These are phyloP conservation scores for Microctenopoma stevenorrisi DNA, from an alignment of 2,797 vertebrate genomes.

Conservation along the genomic window DNA sequence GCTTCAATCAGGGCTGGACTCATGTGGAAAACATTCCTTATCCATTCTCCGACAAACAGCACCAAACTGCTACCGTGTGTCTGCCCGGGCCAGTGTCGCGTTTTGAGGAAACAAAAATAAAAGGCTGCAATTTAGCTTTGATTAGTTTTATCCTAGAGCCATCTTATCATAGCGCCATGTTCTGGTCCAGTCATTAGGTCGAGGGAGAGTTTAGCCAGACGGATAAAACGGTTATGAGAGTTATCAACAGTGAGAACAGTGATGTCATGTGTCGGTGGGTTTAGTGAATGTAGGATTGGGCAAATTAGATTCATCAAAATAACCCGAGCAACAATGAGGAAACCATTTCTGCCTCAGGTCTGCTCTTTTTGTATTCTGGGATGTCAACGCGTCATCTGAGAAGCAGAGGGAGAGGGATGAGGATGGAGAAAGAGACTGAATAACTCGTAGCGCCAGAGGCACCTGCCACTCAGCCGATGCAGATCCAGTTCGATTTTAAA, in stretches of 20 bases:
- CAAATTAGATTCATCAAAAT: constrained; percentile 33
- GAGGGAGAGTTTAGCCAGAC: constrained; percentile 36
- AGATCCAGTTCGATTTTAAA: constrained; percentile 71
- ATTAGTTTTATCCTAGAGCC: constrained; percentile 72
- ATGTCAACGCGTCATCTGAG: constrained; percentile 43
- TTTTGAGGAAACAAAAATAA: constrained; percentile 53
- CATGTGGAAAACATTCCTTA: constrained; percentile 84
- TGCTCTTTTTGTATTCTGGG: constrained; percentile 29
- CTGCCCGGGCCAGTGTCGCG: constrained; percentile 22
- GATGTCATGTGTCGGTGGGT: constrained; percentile 27
- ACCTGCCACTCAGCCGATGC: constrained; percentile 67
- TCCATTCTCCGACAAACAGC: constrained; percentile 51
- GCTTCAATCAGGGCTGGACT: constrained; percentile 45
- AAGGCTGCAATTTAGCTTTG: constrained; percentile 63
- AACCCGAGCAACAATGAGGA: constrained; percentile 7
- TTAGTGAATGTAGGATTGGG: constrained; percentile 27
- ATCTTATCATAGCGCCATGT: constrained; percentile 73
- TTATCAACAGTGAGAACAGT: constrained; percentile 6
- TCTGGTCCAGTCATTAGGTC: constrained; percentile 48
- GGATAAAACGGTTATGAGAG: constrained; percentile 40
- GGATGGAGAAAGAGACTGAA: constrained; percentile 36
- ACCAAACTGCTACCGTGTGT: constrained; percentile 77
- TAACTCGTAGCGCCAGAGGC: constrained; percentile 52
- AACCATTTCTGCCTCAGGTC: constrained; percentile 22
- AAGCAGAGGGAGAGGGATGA: constrained; percentile 46